Evolutionary conservation across 2,888 invertebrate genomes (phyloP).

Genomic region (Metopia argyrocephala): DNA sequence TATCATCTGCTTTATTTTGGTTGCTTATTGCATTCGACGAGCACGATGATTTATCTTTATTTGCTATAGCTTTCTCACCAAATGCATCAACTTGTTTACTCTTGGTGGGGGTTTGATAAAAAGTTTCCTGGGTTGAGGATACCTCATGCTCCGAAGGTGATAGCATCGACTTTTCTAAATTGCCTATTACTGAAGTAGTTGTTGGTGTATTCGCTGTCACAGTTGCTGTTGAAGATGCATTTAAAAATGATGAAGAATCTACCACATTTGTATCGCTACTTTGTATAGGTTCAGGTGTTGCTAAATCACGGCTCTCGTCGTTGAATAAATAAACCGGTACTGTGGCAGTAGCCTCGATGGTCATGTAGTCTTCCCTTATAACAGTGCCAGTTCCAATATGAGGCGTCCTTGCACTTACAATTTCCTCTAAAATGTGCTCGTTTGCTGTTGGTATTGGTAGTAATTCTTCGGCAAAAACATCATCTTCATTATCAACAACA

Average conservation of each 20-base stretch:
- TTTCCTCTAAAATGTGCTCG: constrained; percentile 51
- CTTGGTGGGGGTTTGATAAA: constrained; percentile 49
- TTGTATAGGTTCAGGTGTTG: constrained; percentile 38
- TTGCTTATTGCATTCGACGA: background rate
- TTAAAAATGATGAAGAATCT: constrained; percentile 48
- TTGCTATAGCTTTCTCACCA: constrained; percentile 21
- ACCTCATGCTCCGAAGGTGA: constrained; percentile 67
- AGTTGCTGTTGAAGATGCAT: constrained; percentile 2
- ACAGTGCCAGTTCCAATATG: constrained; percentile 36
- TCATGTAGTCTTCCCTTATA: constrained; percentile 51
- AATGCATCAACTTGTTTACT: constrained; percentile 23
- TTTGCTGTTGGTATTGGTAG: constrained; percentile 49
- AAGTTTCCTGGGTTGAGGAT: constrained; percentile 66
- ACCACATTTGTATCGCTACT: constrained; percentile 34
- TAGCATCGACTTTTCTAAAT: constrained; percentile 47
- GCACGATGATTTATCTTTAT: constrained; percentile 24
- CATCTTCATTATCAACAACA: constrained; percentile 46
- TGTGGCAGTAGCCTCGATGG: constrained; percentile 49
- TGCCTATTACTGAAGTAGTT: constrained; percentile 2
- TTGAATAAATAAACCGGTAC: constrained; percentile 56
- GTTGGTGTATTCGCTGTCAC: background rate
- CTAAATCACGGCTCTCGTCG: constrained; percentile 51
- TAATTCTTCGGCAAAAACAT: constrained; percentile 45
- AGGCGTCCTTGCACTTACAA: constrained; percentile 32
- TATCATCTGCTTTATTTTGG: constrained; percentile 17